Evolutionary conservation across 2,888 invertebrate genomes (phyloP).

Genomic region (Metopia argyrocephala): DNA sequence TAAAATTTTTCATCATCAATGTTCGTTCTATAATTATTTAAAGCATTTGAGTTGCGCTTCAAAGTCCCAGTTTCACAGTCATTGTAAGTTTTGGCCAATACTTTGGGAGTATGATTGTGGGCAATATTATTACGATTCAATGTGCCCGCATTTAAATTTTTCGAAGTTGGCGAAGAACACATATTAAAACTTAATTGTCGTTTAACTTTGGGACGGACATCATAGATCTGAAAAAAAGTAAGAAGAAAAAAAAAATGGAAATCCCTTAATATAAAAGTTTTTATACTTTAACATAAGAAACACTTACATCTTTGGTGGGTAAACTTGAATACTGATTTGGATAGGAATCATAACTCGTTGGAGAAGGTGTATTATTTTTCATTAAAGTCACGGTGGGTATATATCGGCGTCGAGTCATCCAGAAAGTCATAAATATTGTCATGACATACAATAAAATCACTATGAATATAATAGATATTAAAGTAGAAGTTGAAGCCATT

Average conservation of each 20-base stretch:
- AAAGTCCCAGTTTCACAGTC: slow-evolving; percentile 90
- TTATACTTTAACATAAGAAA: not conserved
- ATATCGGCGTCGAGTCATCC: slow-evolving; percentile 79
- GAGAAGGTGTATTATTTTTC: slow-evolving; percentile 82
- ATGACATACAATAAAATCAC: slow-evolving; percentile 78
- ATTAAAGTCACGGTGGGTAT: slow-evolving; percentile 68
- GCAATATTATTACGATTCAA: slow-evolving; percentile 81
- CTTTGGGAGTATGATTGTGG: slow-evolving; percentile 83
- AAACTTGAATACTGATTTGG: slow-evolving; percentile 91
- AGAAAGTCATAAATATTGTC: slow-evolving; percentile 77
- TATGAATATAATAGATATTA: slow-evolving; percentile 77
- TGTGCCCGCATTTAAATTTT: slow-evolving; percentile 76
- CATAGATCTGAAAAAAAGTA: slow-evolving; percentile 73
- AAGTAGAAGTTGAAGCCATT: slow-evolving; percentile 70
- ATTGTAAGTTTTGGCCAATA: slow-evolving; percentile 84
- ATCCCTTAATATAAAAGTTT: not conserved
- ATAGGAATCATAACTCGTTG: slow-evolving; percentile 89
- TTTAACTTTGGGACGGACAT: slow-evolving; percentile 80
- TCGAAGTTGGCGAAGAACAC: slow-evolving; percentile 72
- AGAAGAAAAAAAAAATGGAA: slow-evolving; percentile 21
- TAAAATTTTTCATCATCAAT: slow-evolving; percentile 78
- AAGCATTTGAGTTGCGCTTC: slow-evolving; percentile 85
- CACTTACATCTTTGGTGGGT: slow-evolving; percentile 86
- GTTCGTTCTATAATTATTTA: slow-evolving; percentile 81
- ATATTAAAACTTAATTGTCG: slow-evolving; percentile 86